A percentile compares a stretch with the other conserved stretches of the same genome.
These are phyloP conservation scores for Panulirus ornatus DNA, from an alignment of 1,140 invertebrate genomes.

Conservation along the genomic window DNA sequence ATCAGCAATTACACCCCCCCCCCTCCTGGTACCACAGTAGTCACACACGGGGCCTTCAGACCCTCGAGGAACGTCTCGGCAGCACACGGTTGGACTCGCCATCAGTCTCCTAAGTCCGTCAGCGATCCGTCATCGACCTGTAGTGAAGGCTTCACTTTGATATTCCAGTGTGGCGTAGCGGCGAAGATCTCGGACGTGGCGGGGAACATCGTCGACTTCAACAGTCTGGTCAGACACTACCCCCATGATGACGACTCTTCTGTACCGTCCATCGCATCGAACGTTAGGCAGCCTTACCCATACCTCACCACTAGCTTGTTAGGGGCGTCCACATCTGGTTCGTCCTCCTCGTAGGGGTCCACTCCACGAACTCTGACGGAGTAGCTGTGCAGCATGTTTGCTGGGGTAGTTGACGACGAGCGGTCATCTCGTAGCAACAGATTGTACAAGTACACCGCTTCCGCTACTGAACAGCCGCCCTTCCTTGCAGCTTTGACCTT, in stretches of 20 bases:
- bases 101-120: no score
- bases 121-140: no score
- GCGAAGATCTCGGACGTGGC: not conserved
- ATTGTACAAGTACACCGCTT: slow-evolving; percentile 8
- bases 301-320: not conserved
- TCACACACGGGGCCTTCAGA: no score
- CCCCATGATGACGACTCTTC: not conserved
- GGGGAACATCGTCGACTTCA: not conserved
- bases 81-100: no score
- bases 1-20: no score
- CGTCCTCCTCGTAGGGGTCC: not conserved
- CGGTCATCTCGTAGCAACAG: not conserved
- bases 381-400: slow-evolving; percentile 1
- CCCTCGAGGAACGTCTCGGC: no score
- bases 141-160: no score
- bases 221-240: slow-evolving; percentile 10
- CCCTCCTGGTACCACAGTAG: no score
- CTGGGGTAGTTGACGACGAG: not conserved
- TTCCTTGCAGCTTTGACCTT: slow-evolving; percentile 10
- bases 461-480: not conserved
- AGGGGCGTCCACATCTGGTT: not conserved
- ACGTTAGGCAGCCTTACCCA: not conserved
- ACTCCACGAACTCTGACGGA: not conserved
- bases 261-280: not conserved
- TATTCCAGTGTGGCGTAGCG: not conserved